These are phyloP conservation scores for Emesis castigata DNA, from an alignment of 2,888 invertebrate species.

Conservation along the genomic window DNA sequence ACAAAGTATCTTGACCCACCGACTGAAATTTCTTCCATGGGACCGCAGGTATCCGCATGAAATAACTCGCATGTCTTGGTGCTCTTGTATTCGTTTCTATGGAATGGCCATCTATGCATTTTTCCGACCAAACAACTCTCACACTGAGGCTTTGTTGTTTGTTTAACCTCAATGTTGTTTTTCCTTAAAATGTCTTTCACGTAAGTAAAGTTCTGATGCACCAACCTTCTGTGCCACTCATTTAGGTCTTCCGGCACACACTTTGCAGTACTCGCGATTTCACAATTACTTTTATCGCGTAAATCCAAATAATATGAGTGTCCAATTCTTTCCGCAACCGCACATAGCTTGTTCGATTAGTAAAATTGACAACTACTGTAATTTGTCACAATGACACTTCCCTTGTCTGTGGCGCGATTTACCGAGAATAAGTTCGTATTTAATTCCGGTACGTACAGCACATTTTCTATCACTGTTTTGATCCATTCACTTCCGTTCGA, in stretches of 20 bases:
- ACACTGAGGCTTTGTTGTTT: slow-evolving; percentile 27
- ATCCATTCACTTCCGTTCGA: too few relatives aligned
- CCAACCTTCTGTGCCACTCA: slow-evolving; percentile 57
- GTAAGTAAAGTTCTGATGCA: slow-evolving; percentile 49
- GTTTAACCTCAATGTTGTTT: slow-evolving; percentile 53
- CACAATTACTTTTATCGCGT: neutral
- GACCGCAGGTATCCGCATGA: slow-evolving; percentile 16
- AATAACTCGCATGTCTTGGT: slow-evolving; percentile 30
- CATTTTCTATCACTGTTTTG: too few relatives aligned
- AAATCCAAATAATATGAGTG: slow-evolving; percentile 35
- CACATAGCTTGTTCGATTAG: slow-evolving; percentile 26
- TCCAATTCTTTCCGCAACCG: slow-evolving; percentile 24
- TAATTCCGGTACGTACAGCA: neutral
- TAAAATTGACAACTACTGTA: neutral
- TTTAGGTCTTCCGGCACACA: slow-evolving; percentile 54
- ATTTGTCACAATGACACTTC: neutral
- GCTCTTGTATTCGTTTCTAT: neutral
- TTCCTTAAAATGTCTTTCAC: slow-evolving; percentile 46
- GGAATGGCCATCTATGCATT: slow-evolving; percentile 28
- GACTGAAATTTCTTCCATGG: neutral
- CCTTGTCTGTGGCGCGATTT: neutral
- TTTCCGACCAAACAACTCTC: slow-evolving; percentile 61
- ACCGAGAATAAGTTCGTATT: slow-evolving; percentile 1
- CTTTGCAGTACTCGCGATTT: neutral
- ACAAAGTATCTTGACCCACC: slow-evolving; percentile 23